Evolutionary conservation across 2,888 invertebrate genomes (phyloP), one percentile per base, ranked within the genome.

Genomic region (Auanema sp.): DNA sequence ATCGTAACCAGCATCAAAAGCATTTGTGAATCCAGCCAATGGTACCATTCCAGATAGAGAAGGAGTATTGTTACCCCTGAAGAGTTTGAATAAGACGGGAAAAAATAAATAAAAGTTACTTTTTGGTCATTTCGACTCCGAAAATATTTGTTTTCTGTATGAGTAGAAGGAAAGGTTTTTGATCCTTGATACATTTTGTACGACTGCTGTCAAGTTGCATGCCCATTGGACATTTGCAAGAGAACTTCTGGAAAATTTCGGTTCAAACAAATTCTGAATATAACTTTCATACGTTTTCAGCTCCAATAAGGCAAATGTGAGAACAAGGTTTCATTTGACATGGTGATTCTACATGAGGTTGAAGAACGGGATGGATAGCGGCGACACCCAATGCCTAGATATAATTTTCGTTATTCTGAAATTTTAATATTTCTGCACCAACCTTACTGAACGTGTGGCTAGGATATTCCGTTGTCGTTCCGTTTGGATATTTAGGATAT

Each of bases 351-450:
- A 71, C 83, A 23, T 75, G 63, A 2, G 95, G 95, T 85, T 98
- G 98, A 55, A 96, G 86, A 0, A 93, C 91, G 0, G 93, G 92
- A 85, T 97, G 97, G 78, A 93, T 92, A 0, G 95, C 93, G 81
- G 93, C 93, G 68, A 98, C 92, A 10, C 94, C 94, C 4, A 96
- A 87, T 0, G 96, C 96, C 66, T 66, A 47, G 21, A 44, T n/a
- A 52, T 23, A 25, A n/a, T 21, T 11, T n/a, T 14, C 25, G 16
- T 11, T 24, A 43, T 11, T 14, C n/a, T 14, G 14, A 51, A 18
- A 51, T 14, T n/a, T n/a, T n/a, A n/a, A n/a, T n/a, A n/a, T n/a
- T n/a, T n/a, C 6, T 21, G 40, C 24, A 14, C 10, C 11, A 42
- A 67, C 67, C 85, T 95, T 93, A 2, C 92, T 92, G 72, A 96